Evolutionary conservation across 2,797 vertebrate species (phyloP).

Genomic region (Aplochiton taeniatus): DNA sequence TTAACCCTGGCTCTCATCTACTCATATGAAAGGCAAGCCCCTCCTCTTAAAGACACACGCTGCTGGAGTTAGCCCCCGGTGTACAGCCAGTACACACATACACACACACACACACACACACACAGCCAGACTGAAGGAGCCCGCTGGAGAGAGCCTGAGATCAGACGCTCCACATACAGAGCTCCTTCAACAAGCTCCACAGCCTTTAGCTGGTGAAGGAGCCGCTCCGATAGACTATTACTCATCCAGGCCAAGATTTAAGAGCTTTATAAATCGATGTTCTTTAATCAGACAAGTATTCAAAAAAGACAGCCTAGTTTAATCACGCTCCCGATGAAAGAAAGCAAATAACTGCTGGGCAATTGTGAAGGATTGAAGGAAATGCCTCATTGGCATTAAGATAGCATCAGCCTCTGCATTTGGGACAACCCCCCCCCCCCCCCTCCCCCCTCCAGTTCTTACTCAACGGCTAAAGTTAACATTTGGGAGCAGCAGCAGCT

Average conservation of each 20-base stretch:
- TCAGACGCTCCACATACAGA: too few species aligned
- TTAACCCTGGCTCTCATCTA: slow-evolving; percentile 52
- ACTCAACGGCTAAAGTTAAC: slow-evolving; percentile 15
- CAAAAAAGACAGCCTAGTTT: background rate
- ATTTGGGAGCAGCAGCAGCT: background rate
- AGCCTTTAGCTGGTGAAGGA: too few species aligned
- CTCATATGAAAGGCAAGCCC: slow-evolving; percentile 62
- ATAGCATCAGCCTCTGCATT: background rate
- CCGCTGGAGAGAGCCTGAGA: background rate
- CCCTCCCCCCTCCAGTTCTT: slow-evolving; percentile 26
- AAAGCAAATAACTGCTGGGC: background rate
- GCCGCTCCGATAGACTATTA: too few species aligned
- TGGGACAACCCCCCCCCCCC: slow-evolving; percentile 22
- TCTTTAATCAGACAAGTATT: background rate
- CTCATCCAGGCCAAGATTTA: background rate
- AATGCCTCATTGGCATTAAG: background rate
- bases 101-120: slow-evolving; percentile 24
- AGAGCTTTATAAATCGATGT: background rate
- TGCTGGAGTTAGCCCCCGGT: background rate
- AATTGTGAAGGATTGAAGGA: too few species aligned
- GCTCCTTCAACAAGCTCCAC: too few species aligned
- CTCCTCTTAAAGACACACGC: slow-evolving; percentile 79
- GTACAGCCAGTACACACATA: slow-evolving; percentile 2
- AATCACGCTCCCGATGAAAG: slow-evolving; percentile 14
- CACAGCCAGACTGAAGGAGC: background rate